Evolutionary conservation across 2,113 vertebrate species (phyloP), one percentile per base, ranked within the genome.

Genomic region (Passer montanus): DNA sequence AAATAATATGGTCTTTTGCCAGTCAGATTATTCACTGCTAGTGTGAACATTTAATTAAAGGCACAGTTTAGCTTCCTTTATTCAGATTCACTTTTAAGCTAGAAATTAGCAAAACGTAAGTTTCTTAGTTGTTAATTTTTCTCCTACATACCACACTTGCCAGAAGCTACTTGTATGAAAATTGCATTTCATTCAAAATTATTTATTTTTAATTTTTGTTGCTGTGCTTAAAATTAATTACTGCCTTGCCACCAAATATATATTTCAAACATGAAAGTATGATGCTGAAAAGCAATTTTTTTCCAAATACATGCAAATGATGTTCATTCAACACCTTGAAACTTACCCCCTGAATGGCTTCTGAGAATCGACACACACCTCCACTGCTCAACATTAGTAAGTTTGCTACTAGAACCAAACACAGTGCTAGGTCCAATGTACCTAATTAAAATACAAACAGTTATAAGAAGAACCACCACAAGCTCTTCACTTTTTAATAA

Each of bases 321-420:
- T 6, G 8, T 66, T 85, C 24, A 62, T 70, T 59, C n/a, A 55
- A 6, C 37, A 55, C 4, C 30, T 85, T 43, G 31, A 70, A 69
- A 98, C 98, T 98, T 84, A 99, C 99, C 99, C 94, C 99, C 99
- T 23, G 99, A 99, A 97, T 99, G 99, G 97, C 98, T 99, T 96
- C 99, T 98, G 94, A 99, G 99, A 95, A 99, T 99, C 0, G 99
- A 99, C 15, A 99, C 99, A 96, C 99, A 99, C 74, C 99, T 98
- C 99, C 99, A 99, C 95, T 99, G 99, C 96, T 99, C 99, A 93
- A 99, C 99, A 13, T 99, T 99, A 64, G 99, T 99, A 80, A 99
- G 98, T 94, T 99, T 99, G 95, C 98, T 99, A 97, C 99, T 99
- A 20, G 99, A 99, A 50, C 99, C 99, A 72, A 99, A 99, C 84